phyloP scores from a whole-genome alignment of 1,140 invertebrate genomes.

The Drosophila lacertosa region DNA sequence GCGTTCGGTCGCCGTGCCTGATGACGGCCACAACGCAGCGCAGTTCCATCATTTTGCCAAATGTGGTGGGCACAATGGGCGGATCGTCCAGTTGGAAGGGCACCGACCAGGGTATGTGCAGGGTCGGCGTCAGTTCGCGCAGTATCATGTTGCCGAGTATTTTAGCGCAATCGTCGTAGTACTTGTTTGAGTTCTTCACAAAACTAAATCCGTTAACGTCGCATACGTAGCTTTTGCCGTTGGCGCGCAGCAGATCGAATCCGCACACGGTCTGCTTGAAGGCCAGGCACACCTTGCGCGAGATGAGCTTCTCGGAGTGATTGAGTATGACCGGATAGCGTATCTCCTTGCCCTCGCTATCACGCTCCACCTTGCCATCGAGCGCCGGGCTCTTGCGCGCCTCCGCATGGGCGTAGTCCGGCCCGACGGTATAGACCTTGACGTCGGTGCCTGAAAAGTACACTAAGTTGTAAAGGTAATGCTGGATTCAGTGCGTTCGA shows the following conservation, averaged over 20 bases:
- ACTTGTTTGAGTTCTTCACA: conserved; percentile 99
- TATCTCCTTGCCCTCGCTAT: conserved; percentile 99
- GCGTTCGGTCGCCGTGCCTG: conserved; percentile 98
- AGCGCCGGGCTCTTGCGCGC: conserved; percentile 98
- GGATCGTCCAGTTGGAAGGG: conserved; percentile 99
- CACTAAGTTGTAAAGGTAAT: conserved; percentile 84
- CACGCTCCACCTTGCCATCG: conserved; percentile 99
- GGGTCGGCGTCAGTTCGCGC: conserved; percentile 95
- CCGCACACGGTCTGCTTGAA: conserved; percentile 99
- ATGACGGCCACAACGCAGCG: conserved; percentile 99
- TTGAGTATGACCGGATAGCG: conserved; percentile 99
- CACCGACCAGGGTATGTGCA: conserved; percentile 98
- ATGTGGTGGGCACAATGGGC: conserved; percentile 99
- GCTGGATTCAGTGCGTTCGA: conserved; percentile 83
- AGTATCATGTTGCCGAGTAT: conserved; percentile 97
- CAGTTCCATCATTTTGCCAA: conserved; percentile 99
- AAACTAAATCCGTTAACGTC: conserved; percentile 99
- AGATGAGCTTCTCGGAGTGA: conserved; percentile 99
- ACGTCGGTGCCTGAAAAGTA: conserved; percentile 86
- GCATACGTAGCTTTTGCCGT: conserved; percentile 99
- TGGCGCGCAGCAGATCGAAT: conserved; percentile 98
- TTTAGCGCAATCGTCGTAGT: conserved; percentile 99
- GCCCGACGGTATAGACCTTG: conserved; percentile 90
- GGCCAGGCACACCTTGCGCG: conserved; percentile 97
- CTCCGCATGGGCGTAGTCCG: conserved; percentile 99